Evolutionary conservation across 2,113 vertebrate species (phyloP), one percentile per base, ranked within the genome.

Genomic region (Bufo gargarizans): DNA sequence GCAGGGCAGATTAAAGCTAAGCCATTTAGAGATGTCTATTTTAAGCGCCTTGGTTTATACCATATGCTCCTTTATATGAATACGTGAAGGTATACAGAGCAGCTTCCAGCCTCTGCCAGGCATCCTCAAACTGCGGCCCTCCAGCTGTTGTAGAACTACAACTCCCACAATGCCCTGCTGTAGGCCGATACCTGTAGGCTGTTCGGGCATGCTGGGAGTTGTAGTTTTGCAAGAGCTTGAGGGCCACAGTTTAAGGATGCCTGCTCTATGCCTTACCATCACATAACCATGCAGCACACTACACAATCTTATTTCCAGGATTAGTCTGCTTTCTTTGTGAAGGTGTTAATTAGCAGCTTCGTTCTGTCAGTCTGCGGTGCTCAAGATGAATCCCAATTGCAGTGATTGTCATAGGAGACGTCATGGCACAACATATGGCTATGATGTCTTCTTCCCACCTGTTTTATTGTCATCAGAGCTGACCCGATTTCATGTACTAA

Each of bases 1-100:
- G 67, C n/a, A 87, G 80, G 55, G 50, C 77, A 87, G 86, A 87
- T 87, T 87, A 87, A 33, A 56, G 86, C 86, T 87, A 87, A 87
- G 77, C 86, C 49, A 53, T 58, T 87, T 87, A 87, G n/a, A 47
- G 22, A 58, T 86, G 17, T 87, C 63, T 87, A 69, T 87, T 87
- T 67, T 80, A 65, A 65, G 86, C 58, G 20, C 33, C 53, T 53
- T 43, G 20, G 33, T 77, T 65, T 17, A 33, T 17, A 53, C 85
- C 85, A 86, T 67, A 79, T 86, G 85, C n/a, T 58, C 65, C 47
- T 84, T 20, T 20, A 84, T 55, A 84, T 55, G 65, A 84, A 71
- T 7, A 84, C 69, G 33, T 63, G 13, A 84, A 12, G 5, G 19
- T 1, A 20, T 71, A 17, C 82, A 84, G 67, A 69, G 43, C 82